Evolutionary conservation across 2,888 invertebrate genomes (phyloP).

Genomic region (Caenorhabditis angaria): DNA sequence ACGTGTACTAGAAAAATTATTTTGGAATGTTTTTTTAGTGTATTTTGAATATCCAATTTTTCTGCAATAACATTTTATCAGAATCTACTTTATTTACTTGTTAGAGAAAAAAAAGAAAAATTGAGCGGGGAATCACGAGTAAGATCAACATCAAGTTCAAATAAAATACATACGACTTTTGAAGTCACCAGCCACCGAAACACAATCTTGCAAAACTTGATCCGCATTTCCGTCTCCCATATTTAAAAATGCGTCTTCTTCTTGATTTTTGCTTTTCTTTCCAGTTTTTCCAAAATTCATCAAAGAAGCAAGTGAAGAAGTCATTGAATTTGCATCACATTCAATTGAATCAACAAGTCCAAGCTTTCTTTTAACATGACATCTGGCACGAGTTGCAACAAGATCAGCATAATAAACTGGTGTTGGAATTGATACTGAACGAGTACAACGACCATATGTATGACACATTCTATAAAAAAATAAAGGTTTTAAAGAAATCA

Average conservation of each 20-base stretch:
- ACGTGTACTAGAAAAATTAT: too few relatives aligned
- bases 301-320: conserved; percentile 48
- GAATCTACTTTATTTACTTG: too few relatives aligned
- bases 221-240: conserved; percentile 37
- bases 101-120: too few relatives aligned
- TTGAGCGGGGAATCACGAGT: too few relatives aligned
- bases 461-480: conserved; percentile 56
- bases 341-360: conserved; percentile 36
- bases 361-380: too few relatives aligned
- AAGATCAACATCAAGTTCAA: too few relatives aligned
- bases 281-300: conserved; percentile 34
- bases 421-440: conserved; percentile 65
- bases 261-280: not conserved
- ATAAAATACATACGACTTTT: conserved; percentile 66
- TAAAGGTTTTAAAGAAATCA: not conserved
- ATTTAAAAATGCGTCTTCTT: not conserved
- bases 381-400: conserved; percentile 67
- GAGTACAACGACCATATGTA: conserved; percentile 66
- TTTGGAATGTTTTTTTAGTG: too few relatives aligned
- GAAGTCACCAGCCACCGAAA: conserved; percentile 60
- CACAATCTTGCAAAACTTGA: conserved; percentile 58
- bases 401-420: conserved; percentile 68
- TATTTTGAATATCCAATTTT: too few relatives aligned
- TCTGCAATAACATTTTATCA: too few relatives aligned
- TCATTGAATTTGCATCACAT: conserved; percentile 40